Evolutionary conservation across 2,888 invertebrate species (phyloP), one percentile per base, ranked within the genome.

Genomic region (Synergus laeviventris): DNA sequence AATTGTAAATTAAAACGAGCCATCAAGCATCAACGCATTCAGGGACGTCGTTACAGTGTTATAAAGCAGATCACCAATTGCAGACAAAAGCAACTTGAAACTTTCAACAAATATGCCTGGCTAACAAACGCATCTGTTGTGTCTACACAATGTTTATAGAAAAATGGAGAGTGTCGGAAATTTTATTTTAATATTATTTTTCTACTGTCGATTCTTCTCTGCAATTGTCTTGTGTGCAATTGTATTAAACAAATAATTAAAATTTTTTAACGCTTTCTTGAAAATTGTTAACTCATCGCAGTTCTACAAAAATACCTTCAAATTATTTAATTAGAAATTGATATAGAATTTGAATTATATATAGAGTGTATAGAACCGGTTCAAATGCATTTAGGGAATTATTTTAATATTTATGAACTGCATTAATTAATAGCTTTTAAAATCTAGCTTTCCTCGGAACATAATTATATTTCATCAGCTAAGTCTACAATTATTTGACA

Each of bases 1-100:
- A 85, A 82, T 86, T 80, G 81, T 82, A 82, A 86, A 87, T 85
- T 86, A 79, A 78, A 81, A 74, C 81, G 80, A 75, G 7, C 12
- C 49, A 70, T 49, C 70, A 70, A 31, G 8, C 49, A 70, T 49
- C 70, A 70, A 31, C n/a, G 31, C 31, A 49, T n/a, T 66, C 45
- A 8, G 16, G 16, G 45, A 45, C 45, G 45, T 31, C 45, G 24
- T 66, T 64, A 39, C 42, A 64, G 21, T 66, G 70, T 36, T 70
- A 70, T 70, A 70, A 49, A 70, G 45, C 31, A 70, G 70, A 70
- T 70, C 36, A 45, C 16, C 45, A 70, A 70, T 70, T 70, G 49
- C 70, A 70, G 31, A 31, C 8, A 21, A 64, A 64, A 70, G 9
- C 12, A 21, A 14, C 42, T 42, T 64, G 39, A 64, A 70, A n/a